Evolutionary conservation across 2,113 vertebrate genomes (phyloP), one percentile per base, ranked within the genome.

Genomic region (Cynoglossus semilaevis): DNA sequence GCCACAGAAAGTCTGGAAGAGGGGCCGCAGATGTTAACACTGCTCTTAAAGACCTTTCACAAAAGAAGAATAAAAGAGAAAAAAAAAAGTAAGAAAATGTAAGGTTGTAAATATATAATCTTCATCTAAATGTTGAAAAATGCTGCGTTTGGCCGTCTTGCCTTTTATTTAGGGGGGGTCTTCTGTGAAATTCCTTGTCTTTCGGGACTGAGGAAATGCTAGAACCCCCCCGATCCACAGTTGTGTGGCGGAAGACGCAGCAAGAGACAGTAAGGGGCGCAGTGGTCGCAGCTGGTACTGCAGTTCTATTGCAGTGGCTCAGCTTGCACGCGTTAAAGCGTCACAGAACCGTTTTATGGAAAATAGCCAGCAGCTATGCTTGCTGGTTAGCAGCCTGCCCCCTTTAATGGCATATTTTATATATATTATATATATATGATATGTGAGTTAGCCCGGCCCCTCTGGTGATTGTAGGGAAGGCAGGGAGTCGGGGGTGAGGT

Each of bases 351-450:
- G 56, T 19, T 63, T 52, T 50, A 14, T 15, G 15, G 18, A 40
- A 54, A 74, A 57, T 54, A 72, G 80, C 85, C 84, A 68, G 85
- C 71, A 75, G 87, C 84, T 65, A 85, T 84, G 86, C 80, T 79
- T 48, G 88, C 75, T 78, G 89, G 80, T 44, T 42, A 61, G 82
- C 78, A 77, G 63, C 89, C 83, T 73, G 74, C 85, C 50, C 85
- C 85, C 64, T 74, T 29, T 76, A 82, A 90, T 57, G 87, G 87
- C 90, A 91, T 91, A 90, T 91, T 90, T 91, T 90, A 90, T 91
- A 89, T 91, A 91, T 91, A 91, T 91, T 91, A 87, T 91, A 91
- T 91, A 91, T 91, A 91, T 91, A 91, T 90, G 89, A 90, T 91
- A 91, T 91, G 88, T 90, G 90, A 91, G 89, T 90, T 90, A 90